Base-by-base conservation (phyloP, 2,888 invertebrate species). In the Lasioglossum vierecki region DNA sequence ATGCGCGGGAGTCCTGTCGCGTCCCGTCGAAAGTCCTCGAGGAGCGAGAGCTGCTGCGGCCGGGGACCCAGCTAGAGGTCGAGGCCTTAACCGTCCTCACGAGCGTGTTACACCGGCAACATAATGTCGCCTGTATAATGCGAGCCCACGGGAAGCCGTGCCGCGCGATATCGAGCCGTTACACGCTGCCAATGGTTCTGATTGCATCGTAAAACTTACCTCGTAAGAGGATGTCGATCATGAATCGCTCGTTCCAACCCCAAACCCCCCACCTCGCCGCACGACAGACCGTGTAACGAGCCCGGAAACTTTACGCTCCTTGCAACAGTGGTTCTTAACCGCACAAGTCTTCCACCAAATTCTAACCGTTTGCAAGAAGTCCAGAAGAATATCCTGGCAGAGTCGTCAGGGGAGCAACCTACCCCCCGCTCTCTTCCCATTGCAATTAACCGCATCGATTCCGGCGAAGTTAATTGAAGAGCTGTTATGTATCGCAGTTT, bases 121-220 rank as follows among this genome's bases (percentile, higher is more conserved):
- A 77, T 91, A 83, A 88, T 78, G 83, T 73, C 30, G 71, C 46
- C 30, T 74, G 53, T 74, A 83, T 82, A 86, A 85, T 79, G 76
- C 53, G 77, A 41, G 46, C 73, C 66, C 77, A 15, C 73, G 44
- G 73, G 71, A 72, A 26, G 53, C 57, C 63, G 30, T 66, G 70
- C 66, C 30, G 26, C 66, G 74, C 88, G 76, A 82, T 82, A 83
- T 86, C 87, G 83, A 68, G 80, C 57, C 78, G 76, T 84, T 85
- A 80, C 84, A 76, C 76, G 79, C 49, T 63, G 82, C 80, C 76
- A 71, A 87, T 89, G 84, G 72, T 82, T 84, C 80, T 82, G 72
- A 84, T 81, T 85, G 83, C 86, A 15, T 88, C 83, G 82, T 90
- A 88, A 89, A 90, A 90, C 83, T 79, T 84, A 66, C 72, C 83